Percentiles rank a stretch among this genome's conserved stretches.
phyloP scores from a whole-genome alignment of 37 sponge, comb jelly and placozoan species.

The Theonella swinhoei region DNA sequence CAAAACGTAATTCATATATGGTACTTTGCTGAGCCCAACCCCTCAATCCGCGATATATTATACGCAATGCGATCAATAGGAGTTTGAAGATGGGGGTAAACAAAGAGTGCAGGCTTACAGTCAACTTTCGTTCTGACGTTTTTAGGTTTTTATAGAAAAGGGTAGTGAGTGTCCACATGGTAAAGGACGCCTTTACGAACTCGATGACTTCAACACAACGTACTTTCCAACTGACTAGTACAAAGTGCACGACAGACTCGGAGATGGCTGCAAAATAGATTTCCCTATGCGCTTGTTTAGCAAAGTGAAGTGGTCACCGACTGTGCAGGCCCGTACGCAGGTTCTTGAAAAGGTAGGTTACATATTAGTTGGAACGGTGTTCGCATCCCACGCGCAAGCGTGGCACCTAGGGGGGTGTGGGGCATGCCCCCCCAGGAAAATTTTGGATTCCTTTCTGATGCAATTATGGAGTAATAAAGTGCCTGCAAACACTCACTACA shows the following conservation, averaged over 20 bases:
- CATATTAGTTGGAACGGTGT: no score
- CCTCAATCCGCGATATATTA: neutral
- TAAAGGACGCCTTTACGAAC: constrained; percentile 4
- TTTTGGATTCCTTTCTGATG: no score
- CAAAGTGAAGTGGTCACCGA: constrained; percentile 19
- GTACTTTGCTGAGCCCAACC: neutral
- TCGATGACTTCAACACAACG: neutral
- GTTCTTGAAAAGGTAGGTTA: no score
- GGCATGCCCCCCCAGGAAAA: no score
- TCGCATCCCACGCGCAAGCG: no score
- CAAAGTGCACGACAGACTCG: constrained; percentile 6
- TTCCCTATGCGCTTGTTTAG: constrained; percentile 37
- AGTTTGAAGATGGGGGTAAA: constrained; percentile 24
- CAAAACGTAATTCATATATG: neutral
- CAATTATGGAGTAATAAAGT: no score
- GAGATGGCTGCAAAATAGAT: constrained; percentile 35
- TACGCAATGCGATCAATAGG: neutral
- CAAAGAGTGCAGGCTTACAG: neutral
- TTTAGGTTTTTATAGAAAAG: constrained; percentile 32
- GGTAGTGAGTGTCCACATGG: constrained; percentile 4
- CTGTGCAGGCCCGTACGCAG: no score
- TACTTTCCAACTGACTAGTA: constrained; percentile 30
- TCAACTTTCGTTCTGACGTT: constrained; percentile 18
- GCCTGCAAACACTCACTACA: no score
- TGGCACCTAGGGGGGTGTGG: no score